Evolutionary conservation across 2,113 vertebrate genomes (phyloP).

Genomic region (Arothron firmamentum): DNA sequence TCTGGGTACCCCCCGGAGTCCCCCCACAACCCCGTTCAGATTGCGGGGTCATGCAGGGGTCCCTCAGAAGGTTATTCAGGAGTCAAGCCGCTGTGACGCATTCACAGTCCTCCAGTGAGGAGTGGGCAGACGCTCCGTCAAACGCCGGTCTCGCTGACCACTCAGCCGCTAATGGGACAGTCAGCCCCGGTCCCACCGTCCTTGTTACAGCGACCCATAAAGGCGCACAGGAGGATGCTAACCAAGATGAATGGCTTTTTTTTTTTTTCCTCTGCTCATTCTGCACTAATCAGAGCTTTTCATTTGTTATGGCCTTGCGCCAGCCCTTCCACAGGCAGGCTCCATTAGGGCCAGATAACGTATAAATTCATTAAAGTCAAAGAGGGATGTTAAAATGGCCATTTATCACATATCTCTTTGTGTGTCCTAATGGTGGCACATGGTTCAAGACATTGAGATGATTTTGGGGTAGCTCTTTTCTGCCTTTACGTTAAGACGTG

Average conservation of each 20-base stretch:
- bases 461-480: constrained; percentile 42
- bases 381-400: constrained; percentile 74
- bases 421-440: constrained; percentile 78
- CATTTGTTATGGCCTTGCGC: constrained; percentile 69
- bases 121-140: constrained; percentile 70
- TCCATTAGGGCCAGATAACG: constrained; percentile 73
- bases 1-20: constrained; percentile 66
- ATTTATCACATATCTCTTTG: constrained; percentile 77
- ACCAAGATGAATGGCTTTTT: constrained; percentile 78
- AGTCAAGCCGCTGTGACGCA: constrained; percentile 72
- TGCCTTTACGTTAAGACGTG: constrained; percentile 40
- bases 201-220: constrained; percentile 73
- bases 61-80: constrained; percentile 78
- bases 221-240: constrained; percentile 78
- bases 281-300: constrained; percentile 80
- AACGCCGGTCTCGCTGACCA: constrained; percentile 64
- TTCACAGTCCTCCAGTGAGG: constrained; percentile 73
- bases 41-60: constrained; percentile 78
- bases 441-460: constrained; percentile 73
- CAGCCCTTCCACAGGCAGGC: constrained; percentile 62
- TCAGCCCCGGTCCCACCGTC: constrained; percentile 59
- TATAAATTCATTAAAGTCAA: constrained; percentile 84
- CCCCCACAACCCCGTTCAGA: constrained; percentile 66
- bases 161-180: constrained; percentile 70
- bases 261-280: constrained; percentile 65